Conservation (phyloP, 2,113 vertebrate species). For the Thamnaconus septentrionalis region DNA sequence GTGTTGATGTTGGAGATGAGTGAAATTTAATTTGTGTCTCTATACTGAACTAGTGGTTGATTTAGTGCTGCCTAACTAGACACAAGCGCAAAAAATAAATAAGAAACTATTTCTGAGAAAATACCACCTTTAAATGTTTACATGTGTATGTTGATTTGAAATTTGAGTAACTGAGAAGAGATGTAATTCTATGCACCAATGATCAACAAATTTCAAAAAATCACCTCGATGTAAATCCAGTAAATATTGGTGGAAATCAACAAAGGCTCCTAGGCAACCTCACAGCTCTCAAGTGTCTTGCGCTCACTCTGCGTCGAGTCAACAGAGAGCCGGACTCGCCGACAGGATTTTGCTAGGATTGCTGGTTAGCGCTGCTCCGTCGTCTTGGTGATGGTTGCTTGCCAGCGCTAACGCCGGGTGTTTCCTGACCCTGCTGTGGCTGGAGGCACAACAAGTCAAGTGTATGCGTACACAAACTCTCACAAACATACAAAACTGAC, state of each 20-base stretch:
- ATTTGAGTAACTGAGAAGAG: too few relatives aligned
- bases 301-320: slow-evolving; percentile 16
- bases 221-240: too few relatives aligned
- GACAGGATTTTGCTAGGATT: slow-evolving; percentile 29
- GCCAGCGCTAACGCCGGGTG: slow-evolving; percentile 19
- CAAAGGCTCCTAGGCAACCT: slow-evolving; percentile 23
- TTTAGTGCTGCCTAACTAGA: too few relatives aligned
- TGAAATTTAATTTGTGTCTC: too few relatives aligned
- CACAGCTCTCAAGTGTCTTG: not conserved
- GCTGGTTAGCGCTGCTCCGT: slow-evolving; percentile 35
- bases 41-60: too few relatives aligned
- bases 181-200: too few relatives aligned
- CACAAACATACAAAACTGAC: not conserved
- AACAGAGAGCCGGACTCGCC: slow-evolving; percentile 8
- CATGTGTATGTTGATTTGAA: too few relatives aligned
- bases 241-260: not conserved
- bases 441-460: slow-evolving; percentile 12
- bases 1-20: too few relatives aligned
- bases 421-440: slow-evolving; percentile 47
- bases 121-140: too few relatives aligned
- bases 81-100: too few relatives aligned
- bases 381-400: slow-evolving; percentile 40
- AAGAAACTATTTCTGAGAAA: too few relatives aligned
- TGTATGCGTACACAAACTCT: slow-evolving; percentile 2
- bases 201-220: too few relatives aligned